Base-by-base conservation (phyloP, 2,113 vertebrate genomes). In the Coregonus clupeaformis region DNA sequence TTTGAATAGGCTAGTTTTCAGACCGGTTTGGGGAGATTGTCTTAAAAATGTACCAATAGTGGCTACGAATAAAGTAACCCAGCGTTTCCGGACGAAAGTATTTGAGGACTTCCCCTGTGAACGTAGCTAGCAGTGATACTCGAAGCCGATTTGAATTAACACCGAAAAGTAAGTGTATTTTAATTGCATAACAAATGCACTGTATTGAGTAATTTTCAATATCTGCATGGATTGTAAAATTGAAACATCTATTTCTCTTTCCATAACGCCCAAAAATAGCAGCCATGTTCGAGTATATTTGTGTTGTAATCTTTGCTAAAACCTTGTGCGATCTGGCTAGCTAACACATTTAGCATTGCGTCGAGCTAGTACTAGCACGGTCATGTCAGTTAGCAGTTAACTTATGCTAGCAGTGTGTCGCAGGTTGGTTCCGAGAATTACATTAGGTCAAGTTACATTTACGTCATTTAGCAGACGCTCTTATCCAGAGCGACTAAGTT, bases 31-130 rank as follows among this genome's bases (percentile, higher is more conserved):
- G 2, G 0, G 9, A 67, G 32, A 75, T 27, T 79, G 78, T 22
- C 74, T 49, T 75, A 12, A 2, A 47, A 65, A 22, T 2, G 4
- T 32, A 3, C 82, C 84, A 85, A 87, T 87, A 55, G 55, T 2
- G 49, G 42, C 14, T 6, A 13, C 45, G 20, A n/a, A 24, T 65
- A 6, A 42, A 25, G 63, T 72, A n/a, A 22, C 30, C 24, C 72
- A 64, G 47, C 68, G 73, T 47, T 62, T 87, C 85, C 83, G 85
- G 85, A 18, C 55, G 62, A 45, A 47, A 66, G 64, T 74, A 47
- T 76, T 72, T 78, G 69, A 79, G 80, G 78, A 78, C 84, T 84
- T 30, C n/a, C 55, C 60, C 69, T 79, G 79, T 77, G 76, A 72
- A 24, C 52, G 0, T 55, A 59, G 55, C 16, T 20, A 59, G 47